phyloP scores from a whole-genome alignment of 1,140 invertebrate species.

The Microplitis mediator region DNA sequence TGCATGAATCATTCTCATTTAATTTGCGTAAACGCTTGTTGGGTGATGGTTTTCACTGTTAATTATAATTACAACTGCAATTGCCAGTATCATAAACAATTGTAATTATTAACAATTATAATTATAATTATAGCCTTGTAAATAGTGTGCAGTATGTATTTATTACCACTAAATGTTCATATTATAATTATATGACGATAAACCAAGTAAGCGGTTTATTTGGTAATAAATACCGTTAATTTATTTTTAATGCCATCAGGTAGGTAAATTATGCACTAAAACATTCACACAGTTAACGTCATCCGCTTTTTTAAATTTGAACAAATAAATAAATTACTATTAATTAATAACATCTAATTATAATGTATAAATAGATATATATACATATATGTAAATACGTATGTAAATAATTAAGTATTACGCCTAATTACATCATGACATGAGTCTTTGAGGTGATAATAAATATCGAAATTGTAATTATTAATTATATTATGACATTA shows the following conservation, averaged over 20 bases:
- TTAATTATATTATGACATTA: background rate
- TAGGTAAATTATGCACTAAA: slow-evolving; percentile 1
- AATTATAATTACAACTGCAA: background rate
- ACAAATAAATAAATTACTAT: too few species aligned
- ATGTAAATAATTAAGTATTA: background rate
- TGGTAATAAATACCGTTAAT: too few species aligned
- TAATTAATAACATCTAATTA: too few species aligned
- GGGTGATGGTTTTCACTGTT: slow-evolving; percentile 4
- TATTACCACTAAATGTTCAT: background rate
- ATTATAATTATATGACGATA: background rate
- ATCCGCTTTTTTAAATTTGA: background rate
- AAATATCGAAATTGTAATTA: background rate
- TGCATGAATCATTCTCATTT: slow-evolving; percentile 15
- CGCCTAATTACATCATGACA: background rate
- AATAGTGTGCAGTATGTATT: too few species aligned
- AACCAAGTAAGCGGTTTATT: too few species aligned
- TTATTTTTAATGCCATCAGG: background rate
- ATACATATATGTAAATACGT: background rate
- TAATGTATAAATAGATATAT: too few species aligned
- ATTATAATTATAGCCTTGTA: background rate
- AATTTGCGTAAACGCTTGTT: slow-evolving; percentile 12
- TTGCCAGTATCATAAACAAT: background rate
- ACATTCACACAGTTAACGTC: background rate
- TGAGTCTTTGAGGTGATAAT: background rate
- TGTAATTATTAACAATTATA: background rate